These are phyloP conservation scores for Cyclura pinguis DNA, from an alignment of 2,797 vertebrate species.

Conservation along the genomic window DNA sequence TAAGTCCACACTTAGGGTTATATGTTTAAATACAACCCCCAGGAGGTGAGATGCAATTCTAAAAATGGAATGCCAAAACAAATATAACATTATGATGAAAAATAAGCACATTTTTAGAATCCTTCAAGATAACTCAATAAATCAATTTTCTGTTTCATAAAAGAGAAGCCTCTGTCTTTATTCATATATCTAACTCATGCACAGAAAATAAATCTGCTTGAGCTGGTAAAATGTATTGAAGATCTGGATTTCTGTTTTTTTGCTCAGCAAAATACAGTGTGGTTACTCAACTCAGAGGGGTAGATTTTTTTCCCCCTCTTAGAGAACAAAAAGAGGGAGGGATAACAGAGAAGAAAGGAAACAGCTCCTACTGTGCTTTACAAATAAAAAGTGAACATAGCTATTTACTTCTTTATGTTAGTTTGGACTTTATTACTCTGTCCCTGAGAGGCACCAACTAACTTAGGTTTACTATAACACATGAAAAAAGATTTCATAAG, in stretches of 20 bases:
- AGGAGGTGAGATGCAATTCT: not conserved
- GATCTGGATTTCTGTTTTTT: not conserved
- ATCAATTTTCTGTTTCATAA: conserved; percentile 10
- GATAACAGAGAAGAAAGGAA: not conserved
- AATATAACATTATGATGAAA: not conserved
- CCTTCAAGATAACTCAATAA: not conserved
- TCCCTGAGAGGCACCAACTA: not conserved
- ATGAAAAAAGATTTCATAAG: not conserved
- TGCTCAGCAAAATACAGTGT: not conserved
- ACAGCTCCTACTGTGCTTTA: not conserved
- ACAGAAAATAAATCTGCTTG: not conserved
- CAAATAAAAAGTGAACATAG: not conserved
- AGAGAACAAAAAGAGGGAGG: not conserved
- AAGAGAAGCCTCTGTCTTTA: not conserved
- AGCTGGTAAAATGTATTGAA: not conserved
- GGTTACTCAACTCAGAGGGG: not conserved
- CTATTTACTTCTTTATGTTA: not conserved
- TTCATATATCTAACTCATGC: not conserved
- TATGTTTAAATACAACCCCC: no score
- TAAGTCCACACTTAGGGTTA: no score
- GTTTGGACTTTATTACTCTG: not conserved
- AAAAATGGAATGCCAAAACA: conserved; percentile 12
- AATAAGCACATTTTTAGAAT: conserved; percentile 20
- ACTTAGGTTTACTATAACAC: not conserved
- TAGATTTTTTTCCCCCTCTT: not conserved